Percentiles rank a stretch among this genome's conserved stretches.
Evolutionary conservation across 2,113 vertebrate genomes (phyloP).

Genomic region (Speoplatyrhinus poulsoni): DNA sequence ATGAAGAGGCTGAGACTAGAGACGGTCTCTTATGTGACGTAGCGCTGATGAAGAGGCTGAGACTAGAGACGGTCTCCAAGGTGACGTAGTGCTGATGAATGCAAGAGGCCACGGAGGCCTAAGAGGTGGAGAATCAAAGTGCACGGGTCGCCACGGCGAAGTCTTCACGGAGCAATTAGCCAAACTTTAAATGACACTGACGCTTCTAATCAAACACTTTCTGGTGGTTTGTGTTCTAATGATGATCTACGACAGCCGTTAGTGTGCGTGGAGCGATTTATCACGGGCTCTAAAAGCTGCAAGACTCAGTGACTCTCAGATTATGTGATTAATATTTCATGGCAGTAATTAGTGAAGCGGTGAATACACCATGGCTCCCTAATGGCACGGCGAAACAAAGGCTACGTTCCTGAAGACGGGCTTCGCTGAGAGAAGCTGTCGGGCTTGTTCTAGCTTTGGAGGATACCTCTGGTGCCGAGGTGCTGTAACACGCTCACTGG

Average conservation of each 20-base stretch:
- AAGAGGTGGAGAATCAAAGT: background rate
- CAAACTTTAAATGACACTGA: constrained; percentile 51
- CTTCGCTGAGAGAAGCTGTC: background rate
- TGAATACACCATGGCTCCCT: constrained; percentile 8
- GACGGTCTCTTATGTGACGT: too few species aligned
- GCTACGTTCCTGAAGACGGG: background rate
- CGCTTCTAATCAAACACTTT: constrained; percentile 64
- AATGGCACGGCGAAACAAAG: constrained; percentile 3
- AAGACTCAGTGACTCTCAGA: constrained; percentile 46
- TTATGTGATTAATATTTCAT: constrained; percentile 62
- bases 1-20: too few species aligned
- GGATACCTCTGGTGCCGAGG: background rate
- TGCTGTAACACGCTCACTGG: too few species aligned
- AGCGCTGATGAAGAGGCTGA: too few species aligned
- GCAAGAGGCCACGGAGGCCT: too few species aligned
- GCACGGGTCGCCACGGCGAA: constrained; percentile 2
- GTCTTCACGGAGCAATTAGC: constrained; percentile 44
- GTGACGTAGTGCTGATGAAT: too few species aligned
- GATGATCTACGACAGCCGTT: constrained; percentile 59
- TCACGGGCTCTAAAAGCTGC: constrained; percentile 47
- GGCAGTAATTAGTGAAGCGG: constrained; percentile 43
- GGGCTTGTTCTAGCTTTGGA: background rate
- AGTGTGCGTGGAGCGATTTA: constrained; percentile 55
- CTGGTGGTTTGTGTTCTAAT: constrained; percentile 62
- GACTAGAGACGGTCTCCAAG: too few species aligned